Evolutionary conservation across 2,113 vertebrate species (phyloP).

Genomic region (Alethe castanea): DNA sequence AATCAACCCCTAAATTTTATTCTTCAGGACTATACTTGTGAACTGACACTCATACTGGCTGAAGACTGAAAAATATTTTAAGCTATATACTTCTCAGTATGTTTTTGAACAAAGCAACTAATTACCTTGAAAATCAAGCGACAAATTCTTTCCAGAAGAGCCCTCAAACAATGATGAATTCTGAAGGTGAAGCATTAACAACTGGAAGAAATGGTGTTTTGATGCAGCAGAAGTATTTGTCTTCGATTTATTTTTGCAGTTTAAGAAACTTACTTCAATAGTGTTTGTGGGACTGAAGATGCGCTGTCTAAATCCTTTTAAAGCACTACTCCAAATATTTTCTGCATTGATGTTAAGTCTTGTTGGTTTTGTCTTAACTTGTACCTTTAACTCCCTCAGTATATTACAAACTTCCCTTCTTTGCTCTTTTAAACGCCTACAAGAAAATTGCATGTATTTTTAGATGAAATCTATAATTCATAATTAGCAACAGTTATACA

Average conservation of each 20-base stretch:
- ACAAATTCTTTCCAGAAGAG: conserved; percentile 74
- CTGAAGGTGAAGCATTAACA: conserved; percentile 74
- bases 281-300: conserved; percentile 79
- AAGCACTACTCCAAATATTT: conserved; percentile 77
- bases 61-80: neutral
- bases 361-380: conserved; percentile 72
- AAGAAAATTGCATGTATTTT: conserved; percentile 24
- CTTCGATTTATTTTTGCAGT: conserved; percentile 38
- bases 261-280: conserved; percentile 79
- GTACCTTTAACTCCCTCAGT: conserved; percentile 76
- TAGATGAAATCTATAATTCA: neutral
- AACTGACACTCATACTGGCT: neutral
- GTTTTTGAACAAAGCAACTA: conserved; percentile 24
- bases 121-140: conserved; percentile 78
- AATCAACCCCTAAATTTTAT: neutral
- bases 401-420: conserved; percentile 70
- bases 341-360: conserved; percentile 75
- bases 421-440: conserved; percentile 69
- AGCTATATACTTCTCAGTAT: neutral
- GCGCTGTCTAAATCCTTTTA: conserved; percentile 77
- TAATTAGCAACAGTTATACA: neutral
- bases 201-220: conserved; percentile 72
- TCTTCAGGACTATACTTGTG: neutral
- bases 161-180: conserved; percentile 79
- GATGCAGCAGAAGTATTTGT: conserved; percentile 45